phyloP scores from a whole-genome alignment of 2,888 invertebrate genomes.

The Platycheirus albimanus region DNA sequence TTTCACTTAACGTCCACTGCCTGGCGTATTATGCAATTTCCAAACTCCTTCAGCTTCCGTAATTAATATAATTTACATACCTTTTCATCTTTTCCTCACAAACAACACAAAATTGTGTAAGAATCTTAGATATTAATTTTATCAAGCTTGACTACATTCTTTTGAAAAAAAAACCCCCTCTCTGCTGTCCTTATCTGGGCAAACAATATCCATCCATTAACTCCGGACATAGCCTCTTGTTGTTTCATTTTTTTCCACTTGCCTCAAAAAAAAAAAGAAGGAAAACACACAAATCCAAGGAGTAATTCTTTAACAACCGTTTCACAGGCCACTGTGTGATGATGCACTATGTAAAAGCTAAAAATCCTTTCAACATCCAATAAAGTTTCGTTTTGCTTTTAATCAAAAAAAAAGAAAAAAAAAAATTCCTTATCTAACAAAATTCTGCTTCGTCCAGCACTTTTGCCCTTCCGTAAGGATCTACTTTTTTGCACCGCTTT shows the following conservation, averaged over 20 bases:
- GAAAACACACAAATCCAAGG: constrained; percentile 44
- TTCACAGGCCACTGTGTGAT: constrained; percentile 58
- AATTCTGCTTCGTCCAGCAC: constrained; percentile 18
- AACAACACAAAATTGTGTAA: no score
- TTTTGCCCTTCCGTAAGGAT: constrained; percentile 43
- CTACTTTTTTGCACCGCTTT: constrained; percentile 42
- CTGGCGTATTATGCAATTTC: no score
- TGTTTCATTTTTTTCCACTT: not conserved
- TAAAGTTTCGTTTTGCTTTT: constrained; percentile 53
- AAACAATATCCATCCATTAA: no score
- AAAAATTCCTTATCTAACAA: no score
- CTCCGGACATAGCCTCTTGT: not conserved
- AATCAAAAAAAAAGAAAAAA: constrained; percentile 39
- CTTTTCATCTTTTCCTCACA: no score
- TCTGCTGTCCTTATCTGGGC: no score
- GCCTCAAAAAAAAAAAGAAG: not conserved
- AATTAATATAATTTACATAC: no score
- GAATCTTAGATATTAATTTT: no score
- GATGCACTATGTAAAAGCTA: constrained; percentile 11
- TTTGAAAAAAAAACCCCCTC: no score
- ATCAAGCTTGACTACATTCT: no score
- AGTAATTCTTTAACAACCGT: constrained; percentile 66
- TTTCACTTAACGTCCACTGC: no score
- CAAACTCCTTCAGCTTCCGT: no score
- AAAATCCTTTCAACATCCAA: constrained; percentile 61